Evolutionary conservation across 2,888 invertebrate species (phyloP).

Genomic region (Synanthedon tipuliformis): DNA sequence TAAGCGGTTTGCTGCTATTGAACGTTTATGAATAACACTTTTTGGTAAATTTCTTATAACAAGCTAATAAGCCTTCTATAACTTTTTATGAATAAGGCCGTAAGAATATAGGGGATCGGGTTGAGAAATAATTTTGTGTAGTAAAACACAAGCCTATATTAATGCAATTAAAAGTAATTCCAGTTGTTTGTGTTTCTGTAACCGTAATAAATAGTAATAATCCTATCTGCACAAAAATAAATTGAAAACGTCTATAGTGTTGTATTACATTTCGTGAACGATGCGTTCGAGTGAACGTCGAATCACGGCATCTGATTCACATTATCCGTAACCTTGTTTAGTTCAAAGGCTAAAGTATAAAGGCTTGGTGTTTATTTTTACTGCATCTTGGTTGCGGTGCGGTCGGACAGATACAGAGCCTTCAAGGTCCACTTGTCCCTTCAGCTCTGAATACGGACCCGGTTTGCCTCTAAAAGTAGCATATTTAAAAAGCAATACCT

Average conservation of each 20-base stretch:
- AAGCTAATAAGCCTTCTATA: no score
- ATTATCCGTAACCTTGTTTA: constrained; percentile 34
- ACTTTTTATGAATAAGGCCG: no score
- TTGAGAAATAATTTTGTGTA: constrained; percentile 1
- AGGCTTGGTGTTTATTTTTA: constrained; percentile 28
- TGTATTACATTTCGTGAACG: constrained; percentile 24
- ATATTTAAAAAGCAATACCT: constrained; percentile 21
- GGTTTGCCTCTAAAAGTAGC: constrained; percentile 46
- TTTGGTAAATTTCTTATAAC: no score
- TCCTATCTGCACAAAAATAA: constrained; percentile 9
- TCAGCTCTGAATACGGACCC: constrained; percentile 39
- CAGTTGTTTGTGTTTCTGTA: background rate
- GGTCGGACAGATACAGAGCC: constrained; percentile 10
- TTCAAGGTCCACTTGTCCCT: constrained; percentile 53
- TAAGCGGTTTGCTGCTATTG: no score
- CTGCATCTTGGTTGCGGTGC: constrained; percentile 28
- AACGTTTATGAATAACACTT: no score
- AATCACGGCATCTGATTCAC: constrained; percentile 30
- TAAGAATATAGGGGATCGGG: constrained; percentile 1
- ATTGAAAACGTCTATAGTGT: constrained; percentile 16
- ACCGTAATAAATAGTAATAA: background rate
- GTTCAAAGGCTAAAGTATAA: constrained; percentile 30
- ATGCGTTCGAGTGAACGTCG: constrained; percentile 29
- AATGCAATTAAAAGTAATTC: background rate
- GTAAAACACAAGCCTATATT: background rate